Base-by-base conservation (phyloP, 1,140 invertebrate genomes). In the Dreissena rostriformis region DNA sequence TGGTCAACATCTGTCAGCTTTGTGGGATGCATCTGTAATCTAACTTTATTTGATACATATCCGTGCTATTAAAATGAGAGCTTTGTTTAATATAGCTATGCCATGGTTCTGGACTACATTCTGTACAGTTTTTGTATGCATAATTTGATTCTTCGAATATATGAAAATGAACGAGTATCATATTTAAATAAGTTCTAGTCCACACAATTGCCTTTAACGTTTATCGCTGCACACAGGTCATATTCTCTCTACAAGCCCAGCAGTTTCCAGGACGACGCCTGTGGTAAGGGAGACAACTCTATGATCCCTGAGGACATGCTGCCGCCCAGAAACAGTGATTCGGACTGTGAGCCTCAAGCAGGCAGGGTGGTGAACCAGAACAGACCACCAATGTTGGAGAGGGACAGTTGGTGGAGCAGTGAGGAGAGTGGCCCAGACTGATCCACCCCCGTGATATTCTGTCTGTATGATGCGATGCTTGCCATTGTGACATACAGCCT, bases 281-380 rank as follows among this genome's bases (percentile, higher is more conserved):
- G 71, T 26, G 73, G 66, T 53, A 86, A 86, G 22, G 49, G 53
- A 57, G 68, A 65, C 67, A 55, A 88, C 49, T 28, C 71, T 26
- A 85, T 86, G 78, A 90, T 91, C 63, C 87, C 88, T 15, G 88
- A 87, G 72, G 91, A 91, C 65, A 86, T 91, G 86, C 80, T 91
- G 53, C 91, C 91, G 19, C 90, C 91, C 15, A 88, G 87, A 86
- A 89, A 88, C 82, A 79, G 78, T 75, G 87, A 88, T 53, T 82
- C 84, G 2, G 88, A 87, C 29, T 78, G 86, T 63, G 89, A 88
- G n/a, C 85, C 86, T 15, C 61, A 85, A 29, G 85, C 70, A 7
- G 77, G 78, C 49, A 71, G 75, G 67, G 87, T 91, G 39, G 77
- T 88, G 10, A 91, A 91, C 76, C 63, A 84, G 28, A 91, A 91